phyloP scores from a whole-genome alignment of 2,888 invertebrate species.

The Electrophaes corylata region DNA sequence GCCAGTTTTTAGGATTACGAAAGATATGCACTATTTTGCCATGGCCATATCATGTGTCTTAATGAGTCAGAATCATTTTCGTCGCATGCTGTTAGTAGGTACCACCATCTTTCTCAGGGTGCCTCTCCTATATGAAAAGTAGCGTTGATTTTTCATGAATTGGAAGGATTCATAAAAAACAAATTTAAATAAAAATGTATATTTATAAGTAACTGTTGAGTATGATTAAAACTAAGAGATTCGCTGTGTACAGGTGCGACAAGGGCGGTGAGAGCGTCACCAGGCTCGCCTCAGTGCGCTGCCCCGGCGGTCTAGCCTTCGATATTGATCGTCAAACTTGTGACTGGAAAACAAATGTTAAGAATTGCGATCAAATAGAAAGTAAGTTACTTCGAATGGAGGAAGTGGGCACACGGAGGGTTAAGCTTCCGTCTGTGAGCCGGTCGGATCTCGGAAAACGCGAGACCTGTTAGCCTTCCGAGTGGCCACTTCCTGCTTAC shows the following conservation, averaged over 20 bases:
- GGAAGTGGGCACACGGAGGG: conserved; percentile 78
- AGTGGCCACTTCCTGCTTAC: conserved; percentile 70
- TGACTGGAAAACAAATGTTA: conserved; percentile 98
- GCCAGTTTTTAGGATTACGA: no score
- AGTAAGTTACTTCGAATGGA: conserved; percentile 89
- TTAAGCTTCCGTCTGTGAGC: conserved; percentile 62
- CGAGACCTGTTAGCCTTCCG: conserved; percentile 67
- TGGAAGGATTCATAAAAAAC: no score
- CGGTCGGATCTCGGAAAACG: conserved; percentile 49
- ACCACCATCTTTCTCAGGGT: no score
- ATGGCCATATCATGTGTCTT: no score
- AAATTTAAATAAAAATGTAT: no score
- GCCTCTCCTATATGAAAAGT: no score
- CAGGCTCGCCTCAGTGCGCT: conserved; percentile 94
- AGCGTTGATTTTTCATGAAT: no score
- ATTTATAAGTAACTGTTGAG: background rate
- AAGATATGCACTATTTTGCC: no score
- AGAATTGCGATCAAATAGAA: conserved; percentile 96
- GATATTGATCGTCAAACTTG: conserved; percentile 97
- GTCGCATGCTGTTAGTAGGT: no score
- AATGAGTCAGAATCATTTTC: no score
- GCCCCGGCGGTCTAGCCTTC: conserved; percentile 95
- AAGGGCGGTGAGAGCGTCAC: conserved; percentile 94
- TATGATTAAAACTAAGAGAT: conserved; percentile 58
- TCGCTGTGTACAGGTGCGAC: conserved; percentile 92